Conservation (phyloP, 2,113 vertebrate species). For the Vireo altiloquus region DNA sequence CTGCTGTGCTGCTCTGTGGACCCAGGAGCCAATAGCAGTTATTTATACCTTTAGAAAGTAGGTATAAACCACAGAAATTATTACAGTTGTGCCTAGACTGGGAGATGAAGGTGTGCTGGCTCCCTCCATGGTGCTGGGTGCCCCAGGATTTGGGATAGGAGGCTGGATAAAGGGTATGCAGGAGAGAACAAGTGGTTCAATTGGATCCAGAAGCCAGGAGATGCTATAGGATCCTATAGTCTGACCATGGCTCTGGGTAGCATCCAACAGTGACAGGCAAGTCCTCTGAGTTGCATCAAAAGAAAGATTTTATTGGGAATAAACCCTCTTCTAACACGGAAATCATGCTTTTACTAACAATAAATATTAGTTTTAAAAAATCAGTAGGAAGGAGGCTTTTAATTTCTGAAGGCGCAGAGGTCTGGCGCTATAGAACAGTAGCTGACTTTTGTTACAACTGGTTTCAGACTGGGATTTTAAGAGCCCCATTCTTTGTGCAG, state of each 20-base stretch:
- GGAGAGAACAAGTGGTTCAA: background rate
- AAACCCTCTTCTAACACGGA: background rate
- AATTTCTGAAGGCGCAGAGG: background rate
- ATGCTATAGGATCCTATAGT: rapidly evolving
- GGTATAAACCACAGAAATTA: background rate
- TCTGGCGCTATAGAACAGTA: background rate
- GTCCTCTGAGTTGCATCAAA: background rate
- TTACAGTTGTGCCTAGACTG: background rate
- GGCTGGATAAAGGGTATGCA: background rate
- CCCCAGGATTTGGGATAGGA: background rate
- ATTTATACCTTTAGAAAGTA: background rate
- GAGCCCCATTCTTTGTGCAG: background rate
- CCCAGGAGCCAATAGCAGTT: background rate
- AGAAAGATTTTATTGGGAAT: background rate
- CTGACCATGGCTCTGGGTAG: background rate
- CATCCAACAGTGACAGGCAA: background rate
- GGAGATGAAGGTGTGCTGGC: background rate
- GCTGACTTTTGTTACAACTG: background rate
- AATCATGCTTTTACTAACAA: background rate
- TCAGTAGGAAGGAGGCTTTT: rapidly evolving
- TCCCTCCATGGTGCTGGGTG: background rate
- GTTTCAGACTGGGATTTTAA: background rate
- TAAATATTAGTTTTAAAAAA: background rate
- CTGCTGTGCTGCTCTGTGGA: background rate
- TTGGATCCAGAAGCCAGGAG: background rate